Conservation (phyloP, 2,888 invertebrate species). For the Junonia oenone region DNA sequence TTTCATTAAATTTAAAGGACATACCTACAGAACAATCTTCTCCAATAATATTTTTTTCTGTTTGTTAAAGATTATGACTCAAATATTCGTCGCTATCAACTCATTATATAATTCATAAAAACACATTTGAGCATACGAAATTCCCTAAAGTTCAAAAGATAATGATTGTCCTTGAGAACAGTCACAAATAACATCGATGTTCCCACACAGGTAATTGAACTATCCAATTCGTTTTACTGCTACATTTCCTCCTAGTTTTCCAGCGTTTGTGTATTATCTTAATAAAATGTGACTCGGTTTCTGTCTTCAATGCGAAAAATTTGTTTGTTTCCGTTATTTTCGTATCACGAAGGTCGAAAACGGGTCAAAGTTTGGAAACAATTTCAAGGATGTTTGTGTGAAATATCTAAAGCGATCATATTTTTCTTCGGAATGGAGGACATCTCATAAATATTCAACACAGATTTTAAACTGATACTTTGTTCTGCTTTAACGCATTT, state of each 20-base stretch:
- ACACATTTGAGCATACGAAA: not conserved
- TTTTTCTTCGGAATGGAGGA: not conserved
- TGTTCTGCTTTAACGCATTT: not conserved
- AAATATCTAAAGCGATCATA: not conserved
- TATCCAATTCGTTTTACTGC: not conserved
- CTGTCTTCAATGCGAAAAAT: constrained; percentile 1
- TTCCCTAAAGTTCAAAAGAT: not conserved
- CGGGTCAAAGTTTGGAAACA: constrained; percentile 1
- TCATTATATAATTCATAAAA: too few species aligned
- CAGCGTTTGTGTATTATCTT: constrained; percentile 4
- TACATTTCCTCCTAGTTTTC: constrained; percentile 1
- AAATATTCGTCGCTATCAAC: too few species aligned
- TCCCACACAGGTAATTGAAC: not conserved
- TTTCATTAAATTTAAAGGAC: too few species aligned
- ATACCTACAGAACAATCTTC: too few species aligned
- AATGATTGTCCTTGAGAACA: not conserved
- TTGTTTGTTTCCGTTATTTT: constrained; percentile 11
- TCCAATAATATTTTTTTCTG: too few species aligned
- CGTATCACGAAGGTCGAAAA: not conserved
- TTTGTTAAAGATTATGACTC: too few species aligned
- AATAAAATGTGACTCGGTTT: constrained; percentile 3
- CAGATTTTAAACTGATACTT: not conserved
- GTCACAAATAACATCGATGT: constrained; percentile 1
- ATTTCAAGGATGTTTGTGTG: not conserved
- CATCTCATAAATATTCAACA: not conserved